phyloP scores from a whole-genome alignment of 1,140 invertebrate species.

The Geopemphigus sp. region DNA sequence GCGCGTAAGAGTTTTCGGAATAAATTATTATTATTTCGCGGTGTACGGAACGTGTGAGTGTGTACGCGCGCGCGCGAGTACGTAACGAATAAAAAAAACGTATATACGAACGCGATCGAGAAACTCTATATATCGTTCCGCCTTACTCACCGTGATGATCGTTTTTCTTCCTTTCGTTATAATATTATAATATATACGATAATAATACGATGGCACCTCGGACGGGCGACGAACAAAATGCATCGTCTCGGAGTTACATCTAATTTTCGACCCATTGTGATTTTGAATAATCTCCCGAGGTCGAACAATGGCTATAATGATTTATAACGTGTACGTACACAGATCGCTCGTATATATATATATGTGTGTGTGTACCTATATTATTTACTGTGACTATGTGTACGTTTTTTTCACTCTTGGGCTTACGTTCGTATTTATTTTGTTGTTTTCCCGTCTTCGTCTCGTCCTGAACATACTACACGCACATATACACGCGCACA shows the following conservation, averaged over 20 bases:
- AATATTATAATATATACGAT: background rate
- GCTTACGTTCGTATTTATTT: background rate
- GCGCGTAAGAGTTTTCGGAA: background rate
- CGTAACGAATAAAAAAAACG: too few species aligned
- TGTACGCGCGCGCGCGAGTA: too few species aligned
- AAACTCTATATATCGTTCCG: background rate
- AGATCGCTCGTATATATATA: background rate
- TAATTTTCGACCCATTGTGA: constrained; percentile 47
- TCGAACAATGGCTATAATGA: constrained; percentile 45
- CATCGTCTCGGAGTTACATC: constrained; percentile 43
- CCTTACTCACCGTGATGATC: background rate
- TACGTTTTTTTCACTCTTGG: background rate
- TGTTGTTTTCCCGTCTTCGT: background rate
- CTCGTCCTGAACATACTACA: too few species aligned
- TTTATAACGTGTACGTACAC: constrained; percentile 10
- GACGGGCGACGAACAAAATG: constrained; percentile 23
- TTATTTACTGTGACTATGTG: background rate
- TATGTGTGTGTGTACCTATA: background rate
- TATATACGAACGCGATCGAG: too few species aligned
- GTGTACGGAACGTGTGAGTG: too few species aligned
- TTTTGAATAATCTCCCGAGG: constrained; percentile 40
- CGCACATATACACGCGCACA: too few species aligned
- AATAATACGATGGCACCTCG: constrained; percentile 9
- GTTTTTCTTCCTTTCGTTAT: constrained; percentile 5
- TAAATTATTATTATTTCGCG: background rate